Evolutionary conservation across 2,113 vertebrate genomes (phyloP).

Genomic region (Dicrurus megarhynchus): DNA sequence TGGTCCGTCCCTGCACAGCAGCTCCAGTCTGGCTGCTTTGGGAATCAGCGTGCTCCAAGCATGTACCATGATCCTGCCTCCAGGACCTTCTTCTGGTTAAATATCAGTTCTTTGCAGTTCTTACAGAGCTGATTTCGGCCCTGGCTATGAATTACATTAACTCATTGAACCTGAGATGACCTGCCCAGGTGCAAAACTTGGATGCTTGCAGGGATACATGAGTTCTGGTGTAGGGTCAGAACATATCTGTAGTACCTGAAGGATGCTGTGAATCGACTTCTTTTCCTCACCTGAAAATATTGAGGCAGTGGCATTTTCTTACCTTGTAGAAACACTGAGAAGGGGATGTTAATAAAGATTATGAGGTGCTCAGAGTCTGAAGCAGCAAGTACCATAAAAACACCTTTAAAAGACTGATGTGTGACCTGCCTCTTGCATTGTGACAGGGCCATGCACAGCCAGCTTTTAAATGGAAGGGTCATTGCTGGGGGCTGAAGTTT

Average conservation of each 20-base stretch:
- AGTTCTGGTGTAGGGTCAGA: background rate
- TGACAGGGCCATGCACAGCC: background rate
- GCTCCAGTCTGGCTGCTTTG: background rate
- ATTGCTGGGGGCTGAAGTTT: background rate
- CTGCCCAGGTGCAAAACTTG: background rate
- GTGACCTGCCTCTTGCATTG: background rate
- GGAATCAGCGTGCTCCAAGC: accelerated
- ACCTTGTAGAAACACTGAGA: background rate
- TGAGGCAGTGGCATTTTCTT: background rate
- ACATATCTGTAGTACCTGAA: background rate
- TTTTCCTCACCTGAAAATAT: background rate
- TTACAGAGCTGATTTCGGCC: background rate
- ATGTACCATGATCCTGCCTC: background rate
- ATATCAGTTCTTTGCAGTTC: background rate
- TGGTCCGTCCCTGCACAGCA: accelerated
- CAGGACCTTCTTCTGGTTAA: background rate
- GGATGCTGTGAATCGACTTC: background rate
- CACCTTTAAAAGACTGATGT: background rate
- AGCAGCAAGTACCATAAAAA: background rate
- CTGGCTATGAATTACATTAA: background rate
- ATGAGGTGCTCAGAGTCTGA: background rate
- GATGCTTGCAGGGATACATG: background rate
- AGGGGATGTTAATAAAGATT: background rate
- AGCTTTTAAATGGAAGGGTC: background rate
- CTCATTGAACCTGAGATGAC: background rate